These are phyloP conservation scores for Polydrusus pterygomalis DNA, from an alignment of 2,888 invertebrate genomes.

Conservation along the genomic window DNA sequence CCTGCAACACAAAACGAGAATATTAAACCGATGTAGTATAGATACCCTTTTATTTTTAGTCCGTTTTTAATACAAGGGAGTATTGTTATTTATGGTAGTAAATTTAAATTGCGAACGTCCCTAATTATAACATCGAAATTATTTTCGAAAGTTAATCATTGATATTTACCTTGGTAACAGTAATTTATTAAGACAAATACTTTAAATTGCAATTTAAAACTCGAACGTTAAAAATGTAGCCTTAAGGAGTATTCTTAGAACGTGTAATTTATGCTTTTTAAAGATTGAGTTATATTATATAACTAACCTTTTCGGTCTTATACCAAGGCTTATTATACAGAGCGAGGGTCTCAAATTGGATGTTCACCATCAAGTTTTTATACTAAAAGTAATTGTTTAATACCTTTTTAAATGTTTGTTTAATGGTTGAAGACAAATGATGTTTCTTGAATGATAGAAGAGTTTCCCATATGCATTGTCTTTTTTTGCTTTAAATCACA, in stretches of 20 bases:
- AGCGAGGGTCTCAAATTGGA: too few relatives aligned
- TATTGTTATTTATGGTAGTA: slow-evolving; percentile 6
- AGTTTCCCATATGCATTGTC: too few relatives aligned
- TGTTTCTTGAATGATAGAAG: too few relatives aligned
- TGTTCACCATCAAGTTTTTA: too few relatives aligned
- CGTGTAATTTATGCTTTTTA: background rate
- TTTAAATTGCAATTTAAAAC: background rate
- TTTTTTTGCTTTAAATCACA: too few relatives aligned
- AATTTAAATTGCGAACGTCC: background rate
- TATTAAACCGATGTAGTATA: background rate
- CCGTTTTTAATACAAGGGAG: background rate
- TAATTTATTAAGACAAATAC: background rate
- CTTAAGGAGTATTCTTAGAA: background rate
- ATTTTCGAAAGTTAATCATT: background rate
- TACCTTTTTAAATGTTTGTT: too few relatives aligned
- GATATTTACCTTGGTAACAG: background rate
- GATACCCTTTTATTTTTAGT: background rate
- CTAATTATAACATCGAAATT: background rate
- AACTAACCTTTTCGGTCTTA: too few relatives aligned
- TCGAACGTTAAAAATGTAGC: background rate
- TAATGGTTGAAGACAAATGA: too few relatives aligned
- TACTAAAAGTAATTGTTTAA: too few relatives aligned
- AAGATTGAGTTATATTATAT: background rate
- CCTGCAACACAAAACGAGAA: background rate
- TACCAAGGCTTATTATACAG: too few relatives aligned